These are phyloP conservation scores for Ophion ventricosus DNA, from an alignment of 2,888 invertebrate species.

Conservation along the genomic window DNA sequence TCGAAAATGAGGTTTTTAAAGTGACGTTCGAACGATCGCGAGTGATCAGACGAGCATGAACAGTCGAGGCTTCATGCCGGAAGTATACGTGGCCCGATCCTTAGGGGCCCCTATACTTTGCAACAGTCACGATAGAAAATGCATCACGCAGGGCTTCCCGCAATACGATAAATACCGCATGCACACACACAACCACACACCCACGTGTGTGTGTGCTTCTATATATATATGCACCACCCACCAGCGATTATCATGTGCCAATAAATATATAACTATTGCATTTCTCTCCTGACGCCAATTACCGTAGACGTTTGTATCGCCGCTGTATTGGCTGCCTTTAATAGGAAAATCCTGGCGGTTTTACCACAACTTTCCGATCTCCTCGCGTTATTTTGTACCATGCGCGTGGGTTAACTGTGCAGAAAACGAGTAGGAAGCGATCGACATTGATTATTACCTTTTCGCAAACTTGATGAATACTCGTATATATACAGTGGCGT, in stretches of 20 bases:
- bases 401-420: conserved; percentile 45
- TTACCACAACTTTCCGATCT: conserved; percentile 33
- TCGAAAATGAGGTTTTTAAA: conserved; percentile 34
- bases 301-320: conserved; percentile 25
- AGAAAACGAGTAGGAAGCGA: conserved; percentile 61
- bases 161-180: conserved; percentile 24
- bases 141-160: conserved; percentile 46
- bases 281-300: conserved; percentile 32
- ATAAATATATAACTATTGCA: conserved; percentile 33
- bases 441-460: conserved; percentile 61
- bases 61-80: conserved; percentile 57
- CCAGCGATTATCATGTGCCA: conserved; percentile 24
- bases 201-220: background rate
- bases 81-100: conserved; percentile 41
- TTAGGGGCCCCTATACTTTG: conserved; percentile 26
- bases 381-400: background rate
- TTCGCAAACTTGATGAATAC: conserved; percentile 41
- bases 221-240: conserved; percentile 22
- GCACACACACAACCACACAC: background rate
- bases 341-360: conserved; percentile 39
- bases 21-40: conserved; percentile 49
- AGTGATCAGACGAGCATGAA: conserved; percentile 37
- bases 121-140: conserved; percentile 48
- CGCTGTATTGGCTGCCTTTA: conserved; percentile 9
- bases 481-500: background rate